These are phyloP conservation scores for Psilanteris sp. DNA, from an alignment of 1,140 invertebrate genomes.

Conservation along the genomic window DNA sequence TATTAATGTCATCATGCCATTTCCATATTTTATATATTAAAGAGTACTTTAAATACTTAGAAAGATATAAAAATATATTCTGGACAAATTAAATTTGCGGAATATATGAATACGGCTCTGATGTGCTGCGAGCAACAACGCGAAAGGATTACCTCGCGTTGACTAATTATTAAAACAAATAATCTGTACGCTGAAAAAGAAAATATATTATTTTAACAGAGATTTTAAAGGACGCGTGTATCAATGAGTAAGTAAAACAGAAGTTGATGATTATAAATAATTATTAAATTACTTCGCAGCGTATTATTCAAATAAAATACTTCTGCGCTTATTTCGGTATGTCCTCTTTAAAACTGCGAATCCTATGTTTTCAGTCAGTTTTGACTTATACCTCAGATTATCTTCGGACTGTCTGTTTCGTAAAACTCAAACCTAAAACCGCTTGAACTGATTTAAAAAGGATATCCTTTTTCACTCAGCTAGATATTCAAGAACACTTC, in stretches of 20 bases:
- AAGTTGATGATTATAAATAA: too few relatives aligned
- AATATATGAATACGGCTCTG: too few relatives aligned
- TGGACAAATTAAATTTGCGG: conserved; percentile 16
- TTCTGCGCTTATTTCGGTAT: conserved; percentile 12
- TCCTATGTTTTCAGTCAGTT: conserved; percentile 52
- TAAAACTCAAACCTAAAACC: conserved; percentile 50
- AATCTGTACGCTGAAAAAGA: too few relatives aligned
- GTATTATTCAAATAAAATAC: neutral
- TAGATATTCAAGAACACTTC: conserved; percentile 57
- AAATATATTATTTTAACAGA: too few relatives aligned
- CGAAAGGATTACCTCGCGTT: too few relatives aligned
- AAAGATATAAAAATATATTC: conserved; percentile 26
- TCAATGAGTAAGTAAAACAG: too few relatives aligned
- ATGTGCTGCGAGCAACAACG: too few relatives aligned
- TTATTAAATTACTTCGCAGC: too few relatives aligned
- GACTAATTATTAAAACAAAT: too few relatives aligned
- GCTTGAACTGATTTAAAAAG: conserved; percentile 61
- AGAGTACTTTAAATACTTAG: conserved; percentile 17
- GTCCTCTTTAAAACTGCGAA: conserved; percentile 43
- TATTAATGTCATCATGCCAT: conserved; percentile 53
- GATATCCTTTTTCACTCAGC: conserved; percentile 55
- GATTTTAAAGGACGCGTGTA: too few relatives aligned
- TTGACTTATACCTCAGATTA: conserved; percentile 56
- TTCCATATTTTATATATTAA: conserved; percentile 50
- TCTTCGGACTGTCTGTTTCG: conserved; percentile 51